These are phyloP conservation scores for Rotaria macrura DNA, from an alignment of 2,888 invertebrate species.

Conservation along the genomic window DNA sequence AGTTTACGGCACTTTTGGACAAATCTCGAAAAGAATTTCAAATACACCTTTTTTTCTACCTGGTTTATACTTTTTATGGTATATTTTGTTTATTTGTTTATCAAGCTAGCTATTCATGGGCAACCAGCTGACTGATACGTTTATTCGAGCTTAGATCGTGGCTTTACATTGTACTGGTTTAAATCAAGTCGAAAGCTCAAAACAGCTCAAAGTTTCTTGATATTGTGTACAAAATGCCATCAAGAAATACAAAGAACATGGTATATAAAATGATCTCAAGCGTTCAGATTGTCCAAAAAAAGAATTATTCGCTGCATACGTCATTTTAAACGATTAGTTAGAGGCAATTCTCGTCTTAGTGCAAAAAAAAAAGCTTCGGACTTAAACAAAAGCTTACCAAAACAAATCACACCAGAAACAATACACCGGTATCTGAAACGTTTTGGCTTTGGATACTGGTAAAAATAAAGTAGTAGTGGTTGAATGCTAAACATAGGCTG, in stretches of 20 bases:
- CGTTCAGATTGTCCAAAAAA: not conserved
- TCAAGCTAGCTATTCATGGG: not conserved
- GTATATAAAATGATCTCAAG: not conserved
- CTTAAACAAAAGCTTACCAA: not conserved
- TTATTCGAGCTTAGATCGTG: not conserved
- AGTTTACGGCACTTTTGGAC: not conserved
- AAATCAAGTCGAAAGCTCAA: not conserved
- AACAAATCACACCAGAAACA: not conserved
- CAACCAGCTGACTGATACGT: not conserved
- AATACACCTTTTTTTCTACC: too few species aligned
- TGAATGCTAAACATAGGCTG: not conserved
- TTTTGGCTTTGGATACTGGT: not conserved
- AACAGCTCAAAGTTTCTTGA: not conserved
- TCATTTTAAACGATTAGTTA: not conserved
- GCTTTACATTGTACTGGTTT: not conserved
- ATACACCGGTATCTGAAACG: not conserved
- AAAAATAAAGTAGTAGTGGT: not conserved
- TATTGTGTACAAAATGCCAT: not conserved
- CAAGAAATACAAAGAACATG: not conserved
- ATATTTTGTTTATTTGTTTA: too few species aligned
- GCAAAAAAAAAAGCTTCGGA: not conserved
- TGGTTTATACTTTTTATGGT: too few species aligned
- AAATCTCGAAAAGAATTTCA: too few species aligned
- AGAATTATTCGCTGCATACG: not conserved
- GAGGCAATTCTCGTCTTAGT: not conserved